Conservation (phyloP, 2,797 vertebrate genomes). For the Graptemys geographica region DNA sequence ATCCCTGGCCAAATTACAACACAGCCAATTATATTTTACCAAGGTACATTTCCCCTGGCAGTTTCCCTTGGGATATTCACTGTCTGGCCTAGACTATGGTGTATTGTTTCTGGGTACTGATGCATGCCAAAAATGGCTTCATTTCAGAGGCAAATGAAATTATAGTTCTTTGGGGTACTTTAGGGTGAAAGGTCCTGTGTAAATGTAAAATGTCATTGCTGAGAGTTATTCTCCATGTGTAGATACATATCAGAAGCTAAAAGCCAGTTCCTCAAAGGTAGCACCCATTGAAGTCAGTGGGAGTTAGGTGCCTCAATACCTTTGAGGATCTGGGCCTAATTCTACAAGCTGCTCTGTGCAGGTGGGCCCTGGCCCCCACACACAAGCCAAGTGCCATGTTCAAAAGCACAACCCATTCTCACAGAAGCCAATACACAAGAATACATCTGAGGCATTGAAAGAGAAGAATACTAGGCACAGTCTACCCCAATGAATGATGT, state of each 20-base stretch:
- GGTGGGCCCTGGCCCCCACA: background rate
- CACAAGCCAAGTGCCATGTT: background rate
- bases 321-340: background rate
- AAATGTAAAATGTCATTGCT: background rate
- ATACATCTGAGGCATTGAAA: background rate
- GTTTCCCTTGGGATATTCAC: background rate
- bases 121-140: background rate
- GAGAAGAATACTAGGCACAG: background rate
- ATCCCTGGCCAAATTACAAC: background rate
- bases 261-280: background rate
- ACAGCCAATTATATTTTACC: background rate
- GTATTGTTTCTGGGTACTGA: background rate
- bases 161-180: background rate
- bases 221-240: background rate
- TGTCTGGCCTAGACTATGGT: background rate
- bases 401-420: background rate
- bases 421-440: background rate
- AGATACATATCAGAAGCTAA: background rate
- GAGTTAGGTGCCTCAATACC: background rate
- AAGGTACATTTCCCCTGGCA: background rate
- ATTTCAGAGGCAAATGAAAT: background rate
- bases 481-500: background rate
- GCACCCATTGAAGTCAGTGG: background rate
- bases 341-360: background rate
- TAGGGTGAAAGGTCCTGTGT: background rate